phyloP scores from a whole-genome alignment of 2,888 invertebrate species.

The Lithophane leautieri region DNA sequence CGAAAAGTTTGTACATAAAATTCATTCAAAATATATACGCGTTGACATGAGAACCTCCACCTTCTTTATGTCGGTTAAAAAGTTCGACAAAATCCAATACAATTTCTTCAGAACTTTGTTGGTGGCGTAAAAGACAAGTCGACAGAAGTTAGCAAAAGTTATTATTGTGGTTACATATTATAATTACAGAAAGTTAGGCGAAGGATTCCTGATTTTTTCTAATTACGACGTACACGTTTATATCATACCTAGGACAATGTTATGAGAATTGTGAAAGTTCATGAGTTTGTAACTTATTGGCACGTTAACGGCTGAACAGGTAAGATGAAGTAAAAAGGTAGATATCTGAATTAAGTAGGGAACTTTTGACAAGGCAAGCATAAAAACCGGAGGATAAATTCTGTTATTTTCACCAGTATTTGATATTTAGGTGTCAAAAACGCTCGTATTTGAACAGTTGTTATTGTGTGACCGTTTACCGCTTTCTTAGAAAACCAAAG shows the following conservation, averaged over 20 bases:
- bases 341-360: background rate
- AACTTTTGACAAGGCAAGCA: slow-evolving; percentile 10
- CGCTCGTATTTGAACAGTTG: too few relatives aligned
- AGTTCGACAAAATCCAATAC: slow-evolving; percentile 1
- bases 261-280: background rate
- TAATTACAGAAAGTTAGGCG: background rate
- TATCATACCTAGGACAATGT: background rate
- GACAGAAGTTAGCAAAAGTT: background rate
- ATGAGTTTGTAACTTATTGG: background rate
- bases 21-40: background rate
- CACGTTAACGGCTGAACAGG: background rate
- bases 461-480: too few relatives aligned
- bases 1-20: too few relatives aligned
- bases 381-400: too few relatives aligned
- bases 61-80: background rate
- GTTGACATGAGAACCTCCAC: background rate
- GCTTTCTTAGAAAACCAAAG: too few relatives aligned
- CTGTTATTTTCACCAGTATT: too few relatives aligned
- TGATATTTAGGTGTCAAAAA: too few relatives aligned
- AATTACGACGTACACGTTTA: background rate
- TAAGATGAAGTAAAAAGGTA: background rate
- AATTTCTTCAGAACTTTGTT: background rate
- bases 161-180: background rate
- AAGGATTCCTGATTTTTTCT: background rate
- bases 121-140: background rate